Conservation (phyloP, 2,113 vertebrate species). For the Pagrus major region DNA sequence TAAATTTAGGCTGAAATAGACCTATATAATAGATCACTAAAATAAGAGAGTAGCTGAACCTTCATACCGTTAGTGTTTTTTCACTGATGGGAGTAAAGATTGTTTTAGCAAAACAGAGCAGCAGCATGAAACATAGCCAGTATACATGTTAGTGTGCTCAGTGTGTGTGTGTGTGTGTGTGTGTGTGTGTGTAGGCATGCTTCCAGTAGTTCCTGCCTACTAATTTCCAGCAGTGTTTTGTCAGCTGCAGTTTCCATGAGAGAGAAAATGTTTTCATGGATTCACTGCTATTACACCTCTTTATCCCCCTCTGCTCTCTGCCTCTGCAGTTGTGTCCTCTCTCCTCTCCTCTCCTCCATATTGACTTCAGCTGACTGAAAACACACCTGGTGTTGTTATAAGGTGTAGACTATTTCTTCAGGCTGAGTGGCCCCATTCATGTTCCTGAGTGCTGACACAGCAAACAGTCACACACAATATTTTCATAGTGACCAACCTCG, state of each 20-base stretch:
- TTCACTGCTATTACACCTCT: conserved; percentile 68
- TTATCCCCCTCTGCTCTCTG: conserved; percentile 49
- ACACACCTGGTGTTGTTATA: conserved; percentile 68
- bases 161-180: conserved; percentile 17
- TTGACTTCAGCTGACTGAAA: conserved; percentile 61
- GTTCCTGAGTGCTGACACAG: conserved; percentile 56
- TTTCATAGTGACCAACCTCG: conserved; percentile 35
- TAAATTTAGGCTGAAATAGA: background rate
- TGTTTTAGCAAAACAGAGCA: conserved; percentile 54
- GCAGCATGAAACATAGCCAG: conserved; percentile 25
- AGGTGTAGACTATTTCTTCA: conserved; percentile 65
- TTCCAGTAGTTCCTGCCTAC: conserved; percentile 69
- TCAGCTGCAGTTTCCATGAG: conserved; percentile 74
- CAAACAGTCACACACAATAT: conserved; percentile 38
- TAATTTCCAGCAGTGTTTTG: conserved; percentile 74
- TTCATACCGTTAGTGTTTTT: conserved; percentile 24
- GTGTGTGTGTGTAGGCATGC: conserved; percentile 29
- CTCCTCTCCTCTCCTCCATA: background rate
- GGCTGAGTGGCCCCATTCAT: conserved; percentile 69
- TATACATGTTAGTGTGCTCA: background rate
- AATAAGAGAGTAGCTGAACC: conserved; percentile 11
- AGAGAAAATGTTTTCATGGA: conserved; percentile 73
- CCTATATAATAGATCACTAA: background rate
- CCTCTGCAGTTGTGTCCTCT: background rate
- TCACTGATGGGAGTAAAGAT: conserved; percentile 36